These are phyloP conservation scores for Lamprotornis superbus DNA, from an alignment of 2,113 vertebrate genomes.

Conservation along the genomic window DNA sequence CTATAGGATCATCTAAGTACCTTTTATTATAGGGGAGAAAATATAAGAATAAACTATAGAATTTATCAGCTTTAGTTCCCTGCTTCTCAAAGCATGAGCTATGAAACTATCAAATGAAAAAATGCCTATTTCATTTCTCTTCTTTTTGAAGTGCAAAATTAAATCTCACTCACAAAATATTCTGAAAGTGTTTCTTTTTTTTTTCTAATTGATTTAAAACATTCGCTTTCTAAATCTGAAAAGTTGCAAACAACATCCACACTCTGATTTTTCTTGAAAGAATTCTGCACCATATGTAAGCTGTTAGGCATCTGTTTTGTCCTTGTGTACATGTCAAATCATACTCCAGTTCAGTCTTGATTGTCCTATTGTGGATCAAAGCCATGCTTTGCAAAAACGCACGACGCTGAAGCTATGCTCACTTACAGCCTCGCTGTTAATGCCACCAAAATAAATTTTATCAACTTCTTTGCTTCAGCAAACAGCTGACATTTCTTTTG, in stretches of 20 bases:
- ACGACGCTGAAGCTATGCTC: conserved; percentile 2
- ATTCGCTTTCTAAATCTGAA: conserved; percentile 10
- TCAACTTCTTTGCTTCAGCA: conserved; percentile 17
- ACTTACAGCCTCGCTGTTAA: conserved; percentile 50
- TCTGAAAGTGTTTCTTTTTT: background rate
- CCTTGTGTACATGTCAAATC: conserved; percentile 63
- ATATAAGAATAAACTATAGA: background rate
- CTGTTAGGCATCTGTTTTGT: conserved; percentile 63
- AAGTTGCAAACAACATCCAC: conserved; percentile 43
- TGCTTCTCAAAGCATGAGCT: background rate
- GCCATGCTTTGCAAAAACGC: conserved; percentile 27
- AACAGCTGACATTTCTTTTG: conserved; percentile 50
- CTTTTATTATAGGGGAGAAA: background rate
- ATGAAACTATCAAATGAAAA: background rate
- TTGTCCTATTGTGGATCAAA: conserved; percentile 59
- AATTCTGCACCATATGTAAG: conserved; percentile 48
- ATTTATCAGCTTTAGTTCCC: background rate
- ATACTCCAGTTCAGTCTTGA: conserved; percentile 49
- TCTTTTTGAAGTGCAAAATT: conserved; percentile 1
- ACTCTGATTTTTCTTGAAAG: conserved; percentile 38
- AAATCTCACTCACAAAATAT: conserved; percentile 30
- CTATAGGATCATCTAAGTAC: background rate
- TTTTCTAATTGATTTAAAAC: conserved; percentile 24
- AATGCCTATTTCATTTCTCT: background rate
- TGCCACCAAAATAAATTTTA: conserved; percentile 44